These are phyloP conservation scores for Ciona savignyi DNA, from an alignment of 23 tunicate genomes.

Conservation along the genomic window DNA sequence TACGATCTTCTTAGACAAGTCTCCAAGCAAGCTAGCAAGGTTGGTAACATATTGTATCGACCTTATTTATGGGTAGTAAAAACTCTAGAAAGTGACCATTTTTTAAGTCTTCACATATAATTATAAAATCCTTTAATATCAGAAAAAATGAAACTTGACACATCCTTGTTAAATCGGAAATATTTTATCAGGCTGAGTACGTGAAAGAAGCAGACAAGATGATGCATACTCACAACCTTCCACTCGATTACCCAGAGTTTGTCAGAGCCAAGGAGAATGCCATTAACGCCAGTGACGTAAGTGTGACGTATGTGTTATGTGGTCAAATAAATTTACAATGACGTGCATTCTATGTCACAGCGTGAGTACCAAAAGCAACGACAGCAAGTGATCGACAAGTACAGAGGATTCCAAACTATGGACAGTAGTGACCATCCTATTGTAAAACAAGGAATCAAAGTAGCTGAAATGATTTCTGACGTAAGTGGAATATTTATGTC, in stretches of 20 bases:
- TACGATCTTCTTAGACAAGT: slow-evolving; percentile 64
- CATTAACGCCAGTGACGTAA: slow-evolving; percentile 65
- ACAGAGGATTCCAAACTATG: slow-evolving; percentile 84
- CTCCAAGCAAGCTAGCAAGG: slow-evolving; percentile 55
- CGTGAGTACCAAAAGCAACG: slow-evolving; percentile 59
- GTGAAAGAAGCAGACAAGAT: slow-evolving; percentile 27
- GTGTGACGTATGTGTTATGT: too few species aligned
- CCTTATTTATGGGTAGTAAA: too few species aligned
- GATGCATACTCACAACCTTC: slow-evolving; percentile 40
- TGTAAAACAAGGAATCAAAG: slow-evolving; percentile 67
- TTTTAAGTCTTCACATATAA: too few species aligned
- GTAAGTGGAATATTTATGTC: slow-evolving; percentile 12
- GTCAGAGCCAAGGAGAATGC: slow-evolving; percentile 34
- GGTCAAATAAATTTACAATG: too few species aligned
- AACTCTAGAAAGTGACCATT: too few species aligned
- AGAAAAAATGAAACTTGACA: too few species aligned
- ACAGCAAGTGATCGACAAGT: slow-evolving; percentile 43
- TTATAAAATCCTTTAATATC: too few species aligned
- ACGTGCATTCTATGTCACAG: not conserved
- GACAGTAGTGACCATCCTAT: slow-evolving; percentile 72
- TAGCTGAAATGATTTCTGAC: slow-evolving; percentile 47
- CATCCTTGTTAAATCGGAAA: too few species aligned
- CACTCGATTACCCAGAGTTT: slow-evolving; percentile 45
- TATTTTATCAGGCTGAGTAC: slow-evolving; percentile 14
- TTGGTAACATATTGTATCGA: too few species aligned